These are phyloP conservation scores for Conistra vaccinii DNA, from an alignment of 2,888 invertebrate species.

Conservation along the genomic window DNA sequence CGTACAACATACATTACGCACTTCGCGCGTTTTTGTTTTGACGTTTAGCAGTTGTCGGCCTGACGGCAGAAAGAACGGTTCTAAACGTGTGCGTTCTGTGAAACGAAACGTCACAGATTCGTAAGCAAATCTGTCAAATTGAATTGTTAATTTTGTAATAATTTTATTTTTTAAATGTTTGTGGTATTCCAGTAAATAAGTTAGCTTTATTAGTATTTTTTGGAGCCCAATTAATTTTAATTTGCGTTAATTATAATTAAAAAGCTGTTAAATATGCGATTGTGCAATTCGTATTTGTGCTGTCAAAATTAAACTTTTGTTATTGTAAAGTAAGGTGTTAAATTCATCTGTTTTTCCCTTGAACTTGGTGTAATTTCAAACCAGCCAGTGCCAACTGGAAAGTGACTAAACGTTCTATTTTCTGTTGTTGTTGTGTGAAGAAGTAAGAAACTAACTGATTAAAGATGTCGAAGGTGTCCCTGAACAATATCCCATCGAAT, in stretches of 20 bases:
- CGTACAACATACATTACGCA: slow-evolving; percentile 66
- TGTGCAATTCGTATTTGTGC: slow-evolving; percentile 76
- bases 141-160: slow-evolving; percentile 50
- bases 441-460: slow-evolving; percentile 69
- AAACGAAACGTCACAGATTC: slow-evolving; percentile 82
- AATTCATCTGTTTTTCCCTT: slow-evolving; percentile 77
- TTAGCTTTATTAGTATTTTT: slow-evolving; percentile 33
- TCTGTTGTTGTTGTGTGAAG: slow-evolving; percentile 75
- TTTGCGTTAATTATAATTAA: slow-evolving; percentile 37
- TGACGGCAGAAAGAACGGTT: slow-evolving; percentile 80
- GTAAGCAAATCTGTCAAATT: slow-evolving; percentile 70
- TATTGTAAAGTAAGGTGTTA: slow-evolving; percentile 73
- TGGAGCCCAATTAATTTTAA: slow-evolving; percentile 33
- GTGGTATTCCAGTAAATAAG: slow-evolving; percentile 42
- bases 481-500: slow-evolving; percentile 88
- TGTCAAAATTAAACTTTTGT: slow-evolving; percentile 81
- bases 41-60: slow-evolving; percentile 83
- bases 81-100: slow-evolving; percentile 69
- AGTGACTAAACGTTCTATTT: slow-evolving; percentile 78
- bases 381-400: slow-evolving; percentile 74
- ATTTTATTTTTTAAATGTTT: slow-evolving; percentile 35
- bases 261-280: slow-evolving; percentile 72
- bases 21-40: slow-evolving; percentile 76
- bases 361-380: slow-evolving; percentile 77
- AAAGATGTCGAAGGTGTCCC: slow-evolving; percentile 89